Conservation (phyloP, 2,888 invertebrate genomes). For the Zygothrica quintamaculata region DNA sequence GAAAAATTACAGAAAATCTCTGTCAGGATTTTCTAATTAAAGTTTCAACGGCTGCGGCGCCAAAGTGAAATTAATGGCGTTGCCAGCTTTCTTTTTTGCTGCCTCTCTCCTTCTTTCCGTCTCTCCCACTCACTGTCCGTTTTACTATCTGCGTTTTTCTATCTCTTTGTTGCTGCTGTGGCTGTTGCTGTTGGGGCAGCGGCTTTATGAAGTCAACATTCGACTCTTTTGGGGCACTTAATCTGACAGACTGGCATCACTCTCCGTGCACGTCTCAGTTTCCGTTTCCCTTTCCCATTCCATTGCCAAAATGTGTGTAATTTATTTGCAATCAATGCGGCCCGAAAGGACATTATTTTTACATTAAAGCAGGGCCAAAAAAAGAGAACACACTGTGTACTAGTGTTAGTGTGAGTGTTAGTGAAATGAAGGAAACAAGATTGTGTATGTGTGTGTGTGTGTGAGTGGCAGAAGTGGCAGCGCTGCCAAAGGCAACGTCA, state of each 20-base stretch:
- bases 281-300: conserved; percentile 11
- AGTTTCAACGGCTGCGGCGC: conserved; percentile 70
- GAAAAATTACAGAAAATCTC: conserved; percentile 76
- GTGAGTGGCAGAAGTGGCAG: conserved; percentile 10
- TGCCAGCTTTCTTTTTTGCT: conserved; percentile 38
- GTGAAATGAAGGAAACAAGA: conserved; percentile 5
- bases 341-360: conserved; percentile 75
- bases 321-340: conserved; percentile 80
- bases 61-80: conserved; percentile 76
- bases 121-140: too few relatives aligned
- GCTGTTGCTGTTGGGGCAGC: conserved; percentile 11
- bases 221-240: conserved; percentile 62
- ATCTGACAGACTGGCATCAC: conserved; percentile 47
- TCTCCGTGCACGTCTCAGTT: conserved; percentile 3
- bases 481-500: conserved; percentile 54
- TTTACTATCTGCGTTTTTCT: conserved; percentile 6
- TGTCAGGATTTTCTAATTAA: conserved; percentile 75
- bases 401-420: background rate
- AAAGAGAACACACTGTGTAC: too few relatives aligned
- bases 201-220: conserved; percentile 67
- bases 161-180: conserved; percentile 23
- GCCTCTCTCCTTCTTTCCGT: conserved; percentile 11
- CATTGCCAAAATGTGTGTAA: conserved; percentile 64
- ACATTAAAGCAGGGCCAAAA: conserved; percentile 58
- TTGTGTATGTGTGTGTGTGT: conserved; percentile 7